phyloP scores from a whole-genome alignment of 2,113 vertebrate species.

The Bubalus kerabau region DNA sequence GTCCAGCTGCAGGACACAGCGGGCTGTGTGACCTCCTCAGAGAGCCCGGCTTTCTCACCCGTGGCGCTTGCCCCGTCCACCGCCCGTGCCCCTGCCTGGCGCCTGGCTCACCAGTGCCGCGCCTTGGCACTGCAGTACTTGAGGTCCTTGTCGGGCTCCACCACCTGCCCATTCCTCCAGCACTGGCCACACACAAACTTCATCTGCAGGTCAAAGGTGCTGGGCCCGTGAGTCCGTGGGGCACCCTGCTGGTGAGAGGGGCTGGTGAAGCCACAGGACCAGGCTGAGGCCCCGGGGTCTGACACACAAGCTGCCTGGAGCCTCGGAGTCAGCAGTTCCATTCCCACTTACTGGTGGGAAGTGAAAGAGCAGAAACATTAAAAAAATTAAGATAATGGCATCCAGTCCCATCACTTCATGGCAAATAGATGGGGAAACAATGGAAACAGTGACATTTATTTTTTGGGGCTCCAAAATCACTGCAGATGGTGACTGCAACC shows the following conservation, averaged over 20 bases:
- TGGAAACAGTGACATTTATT: neutral
- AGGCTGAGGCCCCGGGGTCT: neutral
- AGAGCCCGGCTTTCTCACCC: neutral
- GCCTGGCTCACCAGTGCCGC: slow-evolving; percentile 85
- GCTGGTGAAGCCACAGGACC: neutral
- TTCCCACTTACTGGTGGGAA: neutral
- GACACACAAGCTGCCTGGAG: neutral
- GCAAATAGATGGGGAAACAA: neutral
- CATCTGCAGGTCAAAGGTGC: slow-evolving; percentile 88
- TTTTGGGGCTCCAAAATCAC: neutral
- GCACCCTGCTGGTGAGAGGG: slow-evolving; percentile 50
- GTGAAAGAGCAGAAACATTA: neutral
- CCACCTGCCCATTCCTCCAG: slow-evolving; percentile 88
- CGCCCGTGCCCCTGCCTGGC: accelerated
- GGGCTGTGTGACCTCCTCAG: neutral
- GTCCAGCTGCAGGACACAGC: slow-evolving; percentile 86
- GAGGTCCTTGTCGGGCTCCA: slow-evolving; percentile 89
- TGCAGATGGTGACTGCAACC: neutral
- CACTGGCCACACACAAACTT: slow-evolving; percentile 94
- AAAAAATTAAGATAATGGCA: neutral
- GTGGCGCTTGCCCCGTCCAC: accelerated
- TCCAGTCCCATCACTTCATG: neutral
- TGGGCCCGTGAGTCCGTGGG: slow-evolving; percentile 72
- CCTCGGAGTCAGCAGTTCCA: neutral
- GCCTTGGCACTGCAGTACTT: slow-evolving; percentile 94